Conservation (phyloP, 2,113 vertebrate species). For the Aptenodytes forsteri region DNA sequence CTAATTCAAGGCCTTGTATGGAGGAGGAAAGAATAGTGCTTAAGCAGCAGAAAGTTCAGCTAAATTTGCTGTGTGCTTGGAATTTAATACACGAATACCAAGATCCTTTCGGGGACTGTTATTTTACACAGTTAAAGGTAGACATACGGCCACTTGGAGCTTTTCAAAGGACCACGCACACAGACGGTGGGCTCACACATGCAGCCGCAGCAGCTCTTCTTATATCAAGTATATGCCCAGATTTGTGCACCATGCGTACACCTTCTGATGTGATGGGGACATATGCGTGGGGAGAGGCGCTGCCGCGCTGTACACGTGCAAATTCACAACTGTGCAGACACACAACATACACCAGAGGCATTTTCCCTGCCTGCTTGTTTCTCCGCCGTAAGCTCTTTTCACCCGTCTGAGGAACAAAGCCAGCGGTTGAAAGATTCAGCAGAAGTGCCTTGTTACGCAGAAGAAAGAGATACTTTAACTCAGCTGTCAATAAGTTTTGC, state of each 20-base stretch:
- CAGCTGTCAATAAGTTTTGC: slow-evolving; percentile 55
- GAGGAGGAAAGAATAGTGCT: slow-evolving; percentile 40
- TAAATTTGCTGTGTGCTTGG: slow-evolving; percentile 5
- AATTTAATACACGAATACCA: slow-evolving; percentile 23
- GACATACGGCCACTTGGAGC: neutral
- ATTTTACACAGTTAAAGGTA: neutral
- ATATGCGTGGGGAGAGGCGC: neutral
- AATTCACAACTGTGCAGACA: neutral
- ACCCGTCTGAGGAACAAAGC: slow-evolving; percentile 29
- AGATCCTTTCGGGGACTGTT: neutral
- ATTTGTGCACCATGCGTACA: neutral
- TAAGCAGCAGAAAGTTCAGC: slow-evolving; percentile 54
- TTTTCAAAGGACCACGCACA: neutral
- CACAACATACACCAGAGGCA: neutral
- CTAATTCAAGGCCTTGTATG: slow-evolving; percentile 37
- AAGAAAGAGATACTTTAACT: slow-evolving; percentile 67
- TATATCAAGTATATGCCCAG: rapidly evolving
- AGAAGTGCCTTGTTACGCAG: slow-evolving; percentile 16
- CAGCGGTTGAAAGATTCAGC: neutral
- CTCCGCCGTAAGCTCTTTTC: neutral
- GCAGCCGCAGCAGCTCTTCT: neutral
- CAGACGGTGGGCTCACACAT: rapidly evolving
- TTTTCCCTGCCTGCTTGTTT: neutral
- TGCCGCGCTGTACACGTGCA: rapidly evolving
- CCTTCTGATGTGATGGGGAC: rapidly evolving